These are phyloP conservation scores for Mastacembelus armatus DNA, from an alignment of 2,797 vertebrate genomes.

Conservation along the genomic window DNA sequence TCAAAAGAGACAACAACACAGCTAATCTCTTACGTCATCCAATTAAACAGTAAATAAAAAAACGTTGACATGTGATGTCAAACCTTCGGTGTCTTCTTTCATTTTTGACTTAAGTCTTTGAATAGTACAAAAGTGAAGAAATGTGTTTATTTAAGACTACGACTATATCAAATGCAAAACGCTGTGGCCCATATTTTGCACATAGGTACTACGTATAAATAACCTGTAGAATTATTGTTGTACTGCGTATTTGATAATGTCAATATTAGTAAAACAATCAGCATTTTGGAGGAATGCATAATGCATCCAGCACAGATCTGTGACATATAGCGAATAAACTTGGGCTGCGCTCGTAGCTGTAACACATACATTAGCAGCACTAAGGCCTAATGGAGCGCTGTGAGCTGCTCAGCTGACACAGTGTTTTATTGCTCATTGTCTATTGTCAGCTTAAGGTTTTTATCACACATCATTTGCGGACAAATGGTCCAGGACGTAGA, in stretches of 20 bases:
- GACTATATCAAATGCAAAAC: too few species aligned
- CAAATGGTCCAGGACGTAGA: constrained; percentile 32
- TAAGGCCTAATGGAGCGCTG: constrained; percentile 32
- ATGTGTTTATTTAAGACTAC: background rate
- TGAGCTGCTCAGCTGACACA: constrained; percentile 7
- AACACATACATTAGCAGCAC: background rate
- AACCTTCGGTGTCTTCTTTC: too few species aligned
- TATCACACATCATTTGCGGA: constrained; percentile 51
- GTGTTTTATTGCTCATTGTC: constrained; percentile 22
- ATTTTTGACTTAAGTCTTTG: too few species aligned
- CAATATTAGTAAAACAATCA: background rate
- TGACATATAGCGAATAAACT: background rate
- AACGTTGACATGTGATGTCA: background rate
- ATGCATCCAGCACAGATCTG: background rate
- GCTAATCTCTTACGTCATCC: background rate
- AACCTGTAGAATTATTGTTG: too few species aligned
- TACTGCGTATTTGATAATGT: too few species aligned
- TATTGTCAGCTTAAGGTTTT: constrained; percentile 24
- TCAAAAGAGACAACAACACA: background rate
- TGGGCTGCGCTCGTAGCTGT: background rate
- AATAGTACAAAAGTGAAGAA: background rate
- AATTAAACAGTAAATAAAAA: background rate
- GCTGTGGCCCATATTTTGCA: too few species aligned
- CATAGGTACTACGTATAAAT: too few species aligned
- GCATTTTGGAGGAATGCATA: background rate